phyloP scores from a whole-genome alignment of 2,888 invertebrate genomes.

The Drosophila nigritarsus region DNA sequence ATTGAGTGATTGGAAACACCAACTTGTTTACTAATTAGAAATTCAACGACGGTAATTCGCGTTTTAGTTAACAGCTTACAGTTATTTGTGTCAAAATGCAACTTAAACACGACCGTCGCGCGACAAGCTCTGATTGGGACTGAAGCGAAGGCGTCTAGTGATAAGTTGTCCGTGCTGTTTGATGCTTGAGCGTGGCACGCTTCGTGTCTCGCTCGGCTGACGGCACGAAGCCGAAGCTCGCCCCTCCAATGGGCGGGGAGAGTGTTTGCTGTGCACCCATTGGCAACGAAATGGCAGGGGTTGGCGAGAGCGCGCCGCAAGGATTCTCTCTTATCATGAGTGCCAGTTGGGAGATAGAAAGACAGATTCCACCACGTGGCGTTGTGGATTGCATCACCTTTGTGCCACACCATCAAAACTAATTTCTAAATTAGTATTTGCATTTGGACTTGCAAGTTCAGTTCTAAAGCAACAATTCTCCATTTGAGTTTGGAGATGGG shows the following conservation, averaged over 20 bases:
- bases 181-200: slow-evolving; percentile 18
- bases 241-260: slow-evolving; percentile 49
- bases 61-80: slow-evolving; percentile 21
- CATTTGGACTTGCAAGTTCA: not conserved
- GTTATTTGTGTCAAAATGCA: slow-evolving; percentile 1
- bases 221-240: slow-evolving; percentile 44
- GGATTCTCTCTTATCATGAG: slow-evolving; percentile 12
- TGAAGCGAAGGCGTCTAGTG: slow-evolving; percentile 65
- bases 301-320: slow-evolving; percentile 41
- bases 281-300: slow-evolving; percentile 60
- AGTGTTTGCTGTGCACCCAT: slow-evolving; percentile 62
- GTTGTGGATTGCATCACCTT: slow-evolving; percentile 32
- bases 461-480: not conserved
- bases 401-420: not conserved
- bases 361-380: slow-evolving; percentile 78
- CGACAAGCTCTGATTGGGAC: slow-evolving; percentile 80
- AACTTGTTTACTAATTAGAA: slow-evolving; percentile 2
- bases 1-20: not conserved
- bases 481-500: not conserved
- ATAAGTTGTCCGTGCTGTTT: slow-evolving; percentile 41
- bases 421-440: slow-evolving; percentile 1
- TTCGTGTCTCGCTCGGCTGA: slow-evolving; percentile 41
- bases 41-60: slow-evolving; percentile 36
- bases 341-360: slow-evolving; percentile 25
- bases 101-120: slow-evolving; percentile 63